Percentiles rank a stretch among this genome's conserved stretches.
Conservation (phyloP, 2,888 invertebrate species). For the Drosophila macrospina region DNA sequence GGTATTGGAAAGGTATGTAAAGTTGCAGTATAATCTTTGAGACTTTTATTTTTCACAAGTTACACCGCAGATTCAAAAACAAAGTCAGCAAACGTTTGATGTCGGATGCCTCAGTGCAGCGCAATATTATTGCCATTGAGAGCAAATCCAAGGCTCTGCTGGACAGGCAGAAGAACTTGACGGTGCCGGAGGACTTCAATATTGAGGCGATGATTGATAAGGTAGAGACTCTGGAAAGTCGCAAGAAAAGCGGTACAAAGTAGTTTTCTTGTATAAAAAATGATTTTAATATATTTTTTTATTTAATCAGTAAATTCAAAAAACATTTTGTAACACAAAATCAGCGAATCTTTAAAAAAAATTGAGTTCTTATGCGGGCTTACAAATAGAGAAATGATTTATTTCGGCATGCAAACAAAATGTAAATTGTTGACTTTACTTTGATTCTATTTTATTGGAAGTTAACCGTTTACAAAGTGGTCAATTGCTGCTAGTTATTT, state of each 20-base stretch:
- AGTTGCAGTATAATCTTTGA: not conserved
- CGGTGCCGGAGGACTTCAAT: conserved; percentile 71
- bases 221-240: conserved; percentile 63
- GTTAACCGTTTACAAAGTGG: conserved; percentile 53
- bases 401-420: conserved; percentile 52
- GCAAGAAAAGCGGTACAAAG: conserved; percentile 47
- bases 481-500: conserved; percentile 65
- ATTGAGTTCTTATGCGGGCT: conserved; percentile 32
- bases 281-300: conserved; percentile 59
- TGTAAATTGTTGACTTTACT: conserved; percentile 39
- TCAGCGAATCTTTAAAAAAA: conserved; percentile 34
- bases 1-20: conserved; percentile 71
- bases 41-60: not conserved
- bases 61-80: conserved; percentile 9
- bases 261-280: conserved; percentile 59
- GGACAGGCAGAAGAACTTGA: conserved; percentile 65
- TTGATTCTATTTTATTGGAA: conserved; percentile 58
- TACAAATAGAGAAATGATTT: conserved; percentile 47
- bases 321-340: conserved; percentile 47
- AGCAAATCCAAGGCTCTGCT: conserved; percentile 65
- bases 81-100: conserved; percentile 64
- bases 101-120: conserved; percentile 66
- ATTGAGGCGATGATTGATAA: conserved; percentile 81
- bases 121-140: conserved; percentile 63
- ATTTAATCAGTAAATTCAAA: conserved; percentile 67